A percentile compares a stretch with the other conserved stretches of the same genome.
phyloP scores from a whole-genome alignment of 2,888 invertebrate species.

The Acanthosepion lycidas region DNA sequence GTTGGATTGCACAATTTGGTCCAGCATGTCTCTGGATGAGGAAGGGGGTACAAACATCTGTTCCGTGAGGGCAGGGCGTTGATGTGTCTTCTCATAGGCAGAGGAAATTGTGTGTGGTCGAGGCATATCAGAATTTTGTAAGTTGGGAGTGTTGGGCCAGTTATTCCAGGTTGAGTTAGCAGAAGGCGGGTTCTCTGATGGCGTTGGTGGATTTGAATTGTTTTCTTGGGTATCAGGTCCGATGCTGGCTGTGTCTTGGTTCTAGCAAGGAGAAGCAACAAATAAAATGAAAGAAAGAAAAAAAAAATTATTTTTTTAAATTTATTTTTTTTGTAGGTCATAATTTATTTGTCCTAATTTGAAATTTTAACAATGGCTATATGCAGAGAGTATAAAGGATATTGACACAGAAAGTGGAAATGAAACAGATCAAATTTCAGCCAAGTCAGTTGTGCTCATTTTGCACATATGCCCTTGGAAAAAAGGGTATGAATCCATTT shows the following conservation, averaged over 20 bases:
- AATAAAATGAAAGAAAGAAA: neutral
- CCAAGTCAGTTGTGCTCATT: no score
- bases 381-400: no score
- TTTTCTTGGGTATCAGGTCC: conserved; percentile 61
- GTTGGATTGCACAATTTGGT: conserved; percentile 52
- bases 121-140: conserved; percentile 76
- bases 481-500: no score
- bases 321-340: no score
- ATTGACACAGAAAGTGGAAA: no score
- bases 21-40: conserved; percentile 54
- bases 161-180: conserved; percentile 73
- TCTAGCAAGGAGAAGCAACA: conserved; percentile 42
- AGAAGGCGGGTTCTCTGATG: conserved; percentile 74
- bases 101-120: conserved; percentile 95
- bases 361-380: no score
- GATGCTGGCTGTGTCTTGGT: conserved; percentile 54
- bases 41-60: conserved; percentile 90
- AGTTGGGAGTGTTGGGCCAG: conserved; percentile 68
- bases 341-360: no score
- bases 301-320: neutral
- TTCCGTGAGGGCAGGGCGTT: conserved; percentile 87
- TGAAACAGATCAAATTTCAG: no score
- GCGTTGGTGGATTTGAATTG: conserved; percentile 76
- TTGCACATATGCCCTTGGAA: no score
- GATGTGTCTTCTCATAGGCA: conserved; percentile 86